phyloP scores from a whole-genome alignment of 2,888 invertebrate species.

The Escarpia spicata region DNA sequence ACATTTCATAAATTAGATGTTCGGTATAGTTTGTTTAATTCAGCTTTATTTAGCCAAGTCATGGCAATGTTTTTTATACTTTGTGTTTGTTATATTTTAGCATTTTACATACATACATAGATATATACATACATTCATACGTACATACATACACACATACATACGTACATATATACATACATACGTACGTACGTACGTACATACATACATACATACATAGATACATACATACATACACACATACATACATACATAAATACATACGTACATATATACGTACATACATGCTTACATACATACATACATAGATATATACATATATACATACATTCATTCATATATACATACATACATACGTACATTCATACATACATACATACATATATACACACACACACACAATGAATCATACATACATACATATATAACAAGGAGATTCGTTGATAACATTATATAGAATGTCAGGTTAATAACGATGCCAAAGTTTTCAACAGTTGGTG shows the following conservation, averaged over 20 bases:
- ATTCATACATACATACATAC: background rate
- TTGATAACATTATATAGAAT: background rate
- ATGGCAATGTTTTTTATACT: too few species aligned
- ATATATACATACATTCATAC: too few species aligned
- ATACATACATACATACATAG: background rate
- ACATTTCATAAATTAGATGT: background rate
- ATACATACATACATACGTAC: slow-evolving; percentile 25
- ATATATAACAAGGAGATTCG: background rate
- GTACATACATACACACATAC: background rate
- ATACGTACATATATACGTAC: slow-evolving; percentile 25
- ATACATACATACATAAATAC: background rate
- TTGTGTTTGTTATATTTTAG: too few species aligned
- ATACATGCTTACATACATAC: slow-evolving; percentile 20
- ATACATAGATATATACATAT: background rate
- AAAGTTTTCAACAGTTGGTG: too few species aligned
- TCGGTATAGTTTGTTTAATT: too few species aligned
- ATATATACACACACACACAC: background rate
- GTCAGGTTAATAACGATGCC: background rate
- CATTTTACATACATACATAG: too few species aligned
- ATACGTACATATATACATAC: too few species aligned
- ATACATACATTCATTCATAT: background rate
- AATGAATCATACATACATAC: background rate
- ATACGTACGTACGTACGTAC: too few species aligned
- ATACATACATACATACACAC: too few species aligned
- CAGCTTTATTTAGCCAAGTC: too few species aligned